Base-by-base conservation (phyloP, 2,888 invertebrate genomes). In the Cerastis leucographa region DNA sequence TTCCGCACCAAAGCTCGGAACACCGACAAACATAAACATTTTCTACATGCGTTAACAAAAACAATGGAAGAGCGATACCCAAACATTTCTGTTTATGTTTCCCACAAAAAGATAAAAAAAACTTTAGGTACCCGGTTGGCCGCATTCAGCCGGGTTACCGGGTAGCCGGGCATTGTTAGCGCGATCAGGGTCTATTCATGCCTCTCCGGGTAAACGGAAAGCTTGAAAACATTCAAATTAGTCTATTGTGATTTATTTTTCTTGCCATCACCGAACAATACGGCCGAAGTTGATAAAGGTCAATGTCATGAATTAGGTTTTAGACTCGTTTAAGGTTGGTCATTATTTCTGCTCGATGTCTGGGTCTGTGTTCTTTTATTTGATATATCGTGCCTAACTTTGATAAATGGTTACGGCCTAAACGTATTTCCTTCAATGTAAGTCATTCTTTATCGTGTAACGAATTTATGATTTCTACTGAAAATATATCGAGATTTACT, bases 141-240 rank as follows among this genome's bases (percentile, higher is more conserved):
- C 88, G 91, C 91, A 93, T 92, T 92, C 92, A 93, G 89, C 88
- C 87, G 91, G 80, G 87, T 88, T 88, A 92, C 85, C 84, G 83
- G 81, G 88, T 87, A 88, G 91, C 85, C 84, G 82, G 81, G 91
- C 89, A 94, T 95, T 96, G 95, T 95, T 94, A 90, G 89, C 90
- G 78, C 92, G 91, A 92, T 93, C 93, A 91, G 91, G 89, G 90
- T 90, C 93, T 92, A 94, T 95, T 95, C 94, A 95, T 90, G 90
- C 92, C 89, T 89, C 88, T 90, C 89, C 91, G 90, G 91, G 90
- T 92, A 93, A 94, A 91, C 92, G 91, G 91, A 89, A 90, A 91
- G 91, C 92, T 91, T 91, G 92, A 92, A 94, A 95, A 95, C 94
- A 95, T 95, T 94, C 93, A 95, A 95, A 95, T 95, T 94, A 94